Evolutionary conservation across 2,113 vertebrate species (phyloP).

Genomic region (Todiramphus saurophagus): DNA sequence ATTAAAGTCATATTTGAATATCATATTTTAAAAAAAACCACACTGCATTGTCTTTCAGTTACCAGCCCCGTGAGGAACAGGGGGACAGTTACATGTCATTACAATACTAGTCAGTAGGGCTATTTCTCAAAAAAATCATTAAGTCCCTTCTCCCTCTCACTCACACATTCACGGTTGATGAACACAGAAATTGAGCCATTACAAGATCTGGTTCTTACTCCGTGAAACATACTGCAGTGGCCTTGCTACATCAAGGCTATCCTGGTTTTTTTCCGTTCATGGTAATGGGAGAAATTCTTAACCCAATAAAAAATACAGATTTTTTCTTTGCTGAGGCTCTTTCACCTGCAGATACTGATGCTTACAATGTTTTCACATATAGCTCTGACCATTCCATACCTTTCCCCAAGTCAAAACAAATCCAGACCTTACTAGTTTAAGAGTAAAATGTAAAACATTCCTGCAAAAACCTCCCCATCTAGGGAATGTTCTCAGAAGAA

Average conservation of each 20-base stretch:
- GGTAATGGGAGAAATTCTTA: not conserved
- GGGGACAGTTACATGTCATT: slow-evolving; percentile 32
- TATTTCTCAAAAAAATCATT: not conserved
- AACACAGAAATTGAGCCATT: not conserved
- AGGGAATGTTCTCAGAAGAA: not conserved
- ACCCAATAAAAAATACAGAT: not conserved
- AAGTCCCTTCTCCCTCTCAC: not conserved
- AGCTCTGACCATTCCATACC: not conserved
- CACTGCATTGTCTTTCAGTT: slow-evolving; percentile 13
- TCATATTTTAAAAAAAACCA: slow-evolving; percentile 23
- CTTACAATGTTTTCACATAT: not conserved
- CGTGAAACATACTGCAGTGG: not conserved
- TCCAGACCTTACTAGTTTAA: not conserved
- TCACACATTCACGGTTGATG: not conserved
- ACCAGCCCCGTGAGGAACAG: not conserved
- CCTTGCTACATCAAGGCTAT: not conserved
- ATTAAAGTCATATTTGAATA: slow-evolving; percentile 47
- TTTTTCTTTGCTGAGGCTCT: not conserved
- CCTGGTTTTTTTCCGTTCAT: not conserved
- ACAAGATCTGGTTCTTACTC: not conserved
- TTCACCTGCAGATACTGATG: not conserved
- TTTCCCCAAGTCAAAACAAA: not conserved
- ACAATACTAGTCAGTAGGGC: not conserved
- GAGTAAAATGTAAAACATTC: slow-evolving; percentile 9
- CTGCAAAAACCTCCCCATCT: not conserved